Base-by-base conservation (phyloP, 2,888 invertebrate genomes). In the Prenolepis imparis region DNA sequence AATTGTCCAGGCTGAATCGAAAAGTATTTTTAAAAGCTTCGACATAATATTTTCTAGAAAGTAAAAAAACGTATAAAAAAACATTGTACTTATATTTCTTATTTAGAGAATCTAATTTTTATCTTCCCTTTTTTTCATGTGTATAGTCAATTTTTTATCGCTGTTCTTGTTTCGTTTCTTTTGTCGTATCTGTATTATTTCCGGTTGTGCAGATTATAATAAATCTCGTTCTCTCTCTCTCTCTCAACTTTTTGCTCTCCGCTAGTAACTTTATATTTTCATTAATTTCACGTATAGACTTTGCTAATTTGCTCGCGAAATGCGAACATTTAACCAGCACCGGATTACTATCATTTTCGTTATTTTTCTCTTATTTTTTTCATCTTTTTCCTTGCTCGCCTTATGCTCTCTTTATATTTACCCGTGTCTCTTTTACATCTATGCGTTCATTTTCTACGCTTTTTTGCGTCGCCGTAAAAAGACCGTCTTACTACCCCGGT, bases 381-480 rank as follows among this genome's bases (percentile, higher is more conserved):
- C 52, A 21, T 57, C 57, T 44, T 15, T 59, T 24, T 36, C 32
- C 24, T 11, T 28, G 3, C 28, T 28, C 32, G 44, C n/a, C 18
- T 21, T 57, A 68, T 59, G 57, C 41, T 59, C 18, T 28, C 32
- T 73, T 80, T 78, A 70, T 80, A 72, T 80, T 72, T 72, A 80
- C 18, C 36, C 44, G 44, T 59, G 44, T 48, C 44, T 36, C 59
- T 73, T 21, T 12, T 15, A 59, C 32, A 78, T 41, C 32, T 68
- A 68, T 41, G 57, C 67, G 70, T 68, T 57, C 68, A 68, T 78
- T 68, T 78, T 68, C 78, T 41, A 39, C 57, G 68, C 41, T 41
- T 68, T 68, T 78, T 68, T 59, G 78, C 68, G 57, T 68, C 41
- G 18, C 18, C 68, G 57, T 78, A 78, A 78, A 78, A 68, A 78